Conservation (phyloP, 2,797 vertebrate genomes). For the Characodon lateralis region DNA sequence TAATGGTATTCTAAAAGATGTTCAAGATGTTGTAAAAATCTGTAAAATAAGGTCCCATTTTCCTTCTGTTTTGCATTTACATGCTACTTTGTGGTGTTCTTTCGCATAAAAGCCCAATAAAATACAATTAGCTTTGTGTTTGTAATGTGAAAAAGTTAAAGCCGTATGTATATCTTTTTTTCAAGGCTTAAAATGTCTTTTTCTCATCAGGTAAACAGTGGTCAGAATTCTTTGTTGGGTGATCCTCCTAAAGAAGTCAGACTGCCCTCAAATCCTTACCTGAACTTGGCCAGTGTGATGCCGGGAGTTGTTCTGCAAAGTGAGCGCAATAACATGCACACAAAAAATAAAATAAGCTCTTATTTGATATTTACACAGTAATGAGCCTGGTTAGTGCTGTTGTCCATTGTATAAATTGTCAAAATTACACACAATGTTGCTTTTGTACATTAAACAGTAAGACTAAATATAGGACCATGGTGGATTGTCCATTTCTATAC, state of each 20-base stretch:
- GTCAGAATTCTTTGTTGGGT: conserved; percentile 91
- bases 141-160: background rate
- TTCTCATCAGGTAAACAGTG: conserved; percentile 76
- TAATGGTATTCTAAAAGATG: too few species aligned
- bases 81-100: background rate
- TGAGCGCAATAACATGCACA: conserved; percentile 23
- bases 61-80: background rate
- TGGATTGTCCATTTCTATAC: background rate
- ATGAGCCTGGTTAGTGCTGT: background rate
- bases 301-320: conserved; percentile 89
- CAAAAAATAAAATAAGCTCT: background rate
- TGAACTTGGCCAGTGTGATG: conserved; percentile 94
- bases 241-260: conserved; percentile 95
- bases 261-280: conserved; percentile 94
- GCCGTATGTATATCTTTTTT: background rate
- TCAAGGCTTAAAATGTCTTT: background rate
- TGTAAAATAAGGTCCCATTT: background rate
- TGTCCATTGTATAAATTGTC: background rate
- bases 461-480: background rate
- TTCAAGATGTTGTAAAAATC: too few species aligned
- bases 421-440: background rate
- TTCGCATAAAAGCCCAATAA: background rate
- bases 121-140: background rate
- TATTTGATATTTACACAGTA: too few species aligned
- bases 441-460: background rate